A percentile compares a stretch with the other conserved stretches of the same genome.
These are phyloP conservation scores for Pseudomyrmex flavicornis DNA, from an alignment of 1,140 invertebrate species.

Conservation along the genomic window DNA sequence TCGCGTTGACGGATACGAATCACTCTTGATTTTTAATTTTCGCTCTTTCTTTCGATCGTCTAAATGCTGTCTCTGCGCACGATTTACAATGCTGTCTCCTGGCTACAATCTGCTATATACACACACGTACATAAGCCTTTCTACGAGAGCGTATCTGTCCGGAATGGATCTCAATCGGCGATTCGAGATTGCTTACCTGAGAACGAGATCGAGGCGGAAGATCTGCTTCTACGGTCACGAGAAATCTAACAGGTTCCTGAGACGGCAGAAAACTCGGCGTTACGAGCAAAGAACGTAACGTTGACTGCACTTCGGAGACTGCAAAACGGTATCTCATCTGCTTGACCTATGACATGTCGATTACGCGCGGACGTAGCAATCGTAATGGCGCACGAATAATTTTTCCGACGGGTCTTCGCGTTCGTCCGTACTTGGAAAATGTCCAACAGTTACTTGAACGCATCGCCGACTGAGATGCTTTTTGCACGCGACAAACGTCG, in stretches of 20 bases:
- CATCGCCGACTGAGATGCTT: too few relatives aligned
- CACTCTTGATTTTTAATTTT: constrained; percentile 13
- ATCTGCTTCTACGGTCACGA: not conserved
- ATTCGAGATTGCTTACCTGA: constrained; percentile 52
- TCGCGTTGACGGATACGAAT: not conserved
- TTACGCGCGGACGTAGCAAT: constrained; percentile 57
- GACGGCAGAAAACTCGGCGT: constrained; percentile 67
- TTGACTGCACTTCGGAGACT: constrained; percentile 77
- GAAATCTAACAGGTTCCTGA: constrained; percentile 32
- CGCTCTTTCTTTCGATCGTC: not conserved
- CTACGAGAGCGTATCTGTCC: not conserved
- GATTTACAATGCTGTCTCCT: not conserved
- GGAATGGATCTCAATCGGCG: not conserved
- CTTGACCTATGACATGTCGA: constrained; percentile 82
- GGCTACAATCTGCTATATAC: not conserved
- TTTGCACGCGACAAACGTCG: too few relatives aligned
- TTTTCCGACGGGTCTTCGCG: constrained; percentile 23
- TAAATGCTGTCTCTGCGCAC: constrained; percentile 1
- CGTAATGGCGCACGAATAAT: constrained; percentile 49
- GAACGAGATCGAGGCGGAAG: not conserved
- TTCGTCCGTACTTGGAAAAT: not conserved
- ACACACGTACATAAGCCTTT: too few relatives aligned
- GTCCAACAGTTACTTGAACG: too few relatives aligned
- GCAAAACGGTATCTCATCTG: constrained; percentile 80
- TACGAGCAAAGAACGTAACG: constrained; percentile 76